Evolutionary conservation across 2,888 invertebrate species (phyloP).

Genomic region (Caenorhabditis macrosperma): DNA sequence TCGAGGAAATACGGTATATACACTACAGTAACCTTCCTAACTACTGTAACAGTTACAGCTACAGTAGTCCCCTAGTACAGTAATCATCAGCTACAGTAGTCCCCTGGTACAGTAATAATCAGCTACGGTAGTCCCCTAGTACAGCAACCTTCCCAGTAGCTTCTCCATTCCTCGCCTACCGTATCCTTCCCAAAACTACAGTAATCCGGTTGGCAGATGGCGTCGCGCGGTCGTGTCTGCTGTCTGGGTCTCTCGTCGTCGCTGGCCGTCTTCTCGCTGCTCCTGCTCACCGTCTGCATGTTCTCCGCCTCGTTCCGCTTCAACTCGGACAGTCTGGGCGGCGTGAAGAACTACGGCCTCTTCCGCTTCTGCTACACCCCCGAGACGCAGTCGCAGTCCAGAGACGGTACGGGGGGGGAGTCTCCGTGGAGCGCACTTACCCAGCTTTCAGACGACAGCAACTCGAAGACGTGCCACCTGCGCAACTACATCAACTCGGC

Average conservation of each 20-base stretch:
- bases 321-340: constrained; percentile 52
- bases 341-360: constrained; percentile 63
- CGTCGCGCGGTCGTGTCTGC: constrained; percentile 33
- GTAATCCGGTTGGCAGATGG: constrained; percentile 35
- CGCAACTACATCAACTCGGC: constrained; percentile 56
- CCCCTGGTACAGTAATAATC: no score
- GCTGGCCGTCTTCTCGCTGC: constrained; percentile 43
- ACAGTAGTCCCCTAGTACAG: no score
- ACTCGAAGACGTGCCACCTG: constrained; percentile 51
- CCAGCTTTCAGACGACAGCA: constrained; percentile 56
- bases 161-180: no score
- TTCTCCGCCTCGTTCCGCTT: constrained; percentile 64
- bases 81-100: no score
- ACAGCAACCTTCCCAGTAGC: no score
- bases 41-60: no score
- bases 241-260: constrained; percentile 40
- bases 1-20: no score
- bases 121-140: no score
- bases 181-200: not conserved
- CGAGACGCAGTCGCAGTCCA: not conserved
- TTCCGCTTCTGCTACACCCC: constrained; percentile 70
- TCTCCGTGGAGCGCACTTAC: no score
- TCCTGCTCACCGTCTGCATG: constrained; percentile 54
- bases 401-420: constrained; percentile 32
- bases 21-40: no score